A percentile compares a stretch with the other conserved stretches of the same genome.
phyloP scores from a whole-genome alignment of 2,797 vertebrate genomes.

The Lithobates pipiens region DNA sequence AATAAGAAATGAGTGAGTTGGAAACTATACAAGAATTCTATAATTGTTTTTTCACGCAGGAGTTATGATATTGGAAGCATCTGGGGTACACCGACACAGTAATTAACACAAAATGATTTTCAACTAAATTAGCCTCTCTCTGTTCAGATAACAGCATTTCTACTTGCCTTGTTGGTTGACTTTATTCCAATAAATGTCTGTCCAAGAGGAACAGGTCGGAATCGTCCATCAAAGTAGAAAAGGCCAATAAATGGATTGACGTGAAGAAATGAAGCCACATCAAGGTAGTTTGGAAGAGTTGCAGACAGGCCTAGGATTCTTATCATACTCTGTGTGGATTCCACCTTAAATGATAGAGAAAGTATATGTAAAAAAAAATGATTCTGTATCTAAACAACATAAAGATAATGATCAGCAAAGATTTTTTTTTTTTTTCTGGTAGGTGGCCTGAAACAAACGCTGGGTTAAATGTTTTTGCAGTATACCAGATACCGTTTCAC shows the following conservation, averaged over 20 bases:
- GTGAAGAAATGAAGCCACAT: constrained; percentile 92
- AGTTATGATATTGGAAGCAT: constrained; percentile 2
- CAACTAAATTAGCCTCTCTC: background rate
- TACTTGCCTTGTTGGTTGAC: constrained; percentile 88
- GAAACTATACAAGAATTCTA: background rate
- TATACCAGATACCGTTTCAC: background rate
- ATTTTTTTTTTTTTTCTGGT: background rate
- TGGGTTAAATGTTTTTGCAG: background rate
- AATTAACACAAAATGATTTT: constrained; percentile 10
- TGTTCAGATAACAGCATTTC: constrained; percentile 8
- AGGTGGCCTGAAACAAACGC: background rate
- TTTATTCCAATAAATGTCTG: constrained; percentile 96
- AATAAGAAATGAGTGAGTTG: background rate
- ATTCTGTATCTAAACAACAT: background rate
- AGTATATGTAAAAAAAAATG: background rate
- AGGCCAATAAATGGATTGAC: constrained; percentile 97
- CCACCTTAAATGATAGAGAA: constrained; percentile 83
- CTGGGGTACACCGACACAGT: background rate
- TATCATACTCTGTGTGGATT: constrained; percentile 98
- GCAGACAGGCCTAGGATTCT: constrained; percentile 96
- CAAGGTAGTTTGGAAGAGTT: constrained; percentile 95
- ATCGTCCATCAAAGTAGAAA: constrained; percentile 95
- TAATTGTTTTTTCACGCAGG: background rate
- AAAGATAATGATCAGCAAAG: background rate
- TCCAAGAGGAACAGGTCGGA: constrained; percentile 94